Evolutionary conservation across 2,888 invertebrate species (phyloP).

Genomic region (Leucophenga montana): DNA sequence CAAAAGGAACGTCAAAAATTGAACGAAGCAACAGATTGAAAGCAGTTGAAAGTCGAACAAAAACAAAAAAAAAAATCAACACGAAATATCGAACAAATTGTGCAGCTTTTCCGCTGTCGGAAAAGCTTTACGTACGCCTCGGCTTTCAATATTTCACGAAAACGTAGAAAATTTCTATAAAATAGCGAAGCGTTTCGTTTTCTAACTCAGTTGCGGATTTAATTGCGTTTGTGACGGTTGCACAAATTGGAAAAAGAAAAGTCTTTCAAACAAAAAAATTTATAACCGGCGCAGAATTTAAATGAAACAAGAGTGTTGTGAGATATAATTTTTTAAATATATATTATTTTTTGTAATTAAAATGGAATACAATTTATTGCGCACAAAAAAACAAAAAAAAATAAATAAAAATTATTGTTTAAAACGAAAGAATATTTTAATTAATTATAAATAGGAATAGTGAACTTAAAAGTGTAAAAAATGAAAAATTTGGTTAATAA

Average conservation of each 20-base stretch:
- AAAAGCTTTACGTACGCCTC: constrained; percentile 36
- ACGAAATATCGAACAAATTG: not conserved
- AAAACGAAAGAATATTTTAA: too few species aligned
- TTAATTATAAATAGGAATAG: not conserved
- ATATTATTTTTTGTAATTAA: too few species aligned
- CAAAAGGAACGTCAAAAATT: constrained; percentile 38
- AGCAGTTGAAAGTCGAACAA: constrained; percentile 28
- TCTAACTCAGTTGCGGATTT: constrained; percentile 60
- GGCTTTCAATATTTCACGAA: constrained; percentile 56
- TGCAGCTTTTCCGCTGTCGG: constrained; percentile 38
- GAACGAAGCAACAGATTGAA: constrained; percentile 28
- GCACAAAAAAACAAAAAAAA: too few species aligned
- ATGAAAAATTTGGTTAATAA: not conserved
- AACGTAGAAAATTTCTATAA: constrained; percentile 52
- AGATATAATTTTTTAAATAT: not conserved
- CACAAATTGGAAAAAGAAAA: constrained; percentile 38
- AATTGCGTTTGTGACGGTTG: constrained; percentile 41
- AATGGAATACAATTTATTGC: too few species aligned
- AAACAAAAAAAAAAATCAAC: too few species aligned
- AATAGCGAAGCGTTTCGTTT: constrained; percentile 47
- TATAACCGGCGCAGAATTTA: constrained; percentile 19
- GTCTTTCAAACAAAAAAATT: constrained; percentile 22
- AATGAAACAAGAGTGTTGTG: constrained; percentile 30
- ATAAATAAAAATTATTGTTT: too few species aligned
- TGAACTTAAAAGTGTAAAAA: not conserved